phyloP scores from a whole-genome alignment of 1,140 invertebrate genomes.

The Aphis craccivora region DNA sequence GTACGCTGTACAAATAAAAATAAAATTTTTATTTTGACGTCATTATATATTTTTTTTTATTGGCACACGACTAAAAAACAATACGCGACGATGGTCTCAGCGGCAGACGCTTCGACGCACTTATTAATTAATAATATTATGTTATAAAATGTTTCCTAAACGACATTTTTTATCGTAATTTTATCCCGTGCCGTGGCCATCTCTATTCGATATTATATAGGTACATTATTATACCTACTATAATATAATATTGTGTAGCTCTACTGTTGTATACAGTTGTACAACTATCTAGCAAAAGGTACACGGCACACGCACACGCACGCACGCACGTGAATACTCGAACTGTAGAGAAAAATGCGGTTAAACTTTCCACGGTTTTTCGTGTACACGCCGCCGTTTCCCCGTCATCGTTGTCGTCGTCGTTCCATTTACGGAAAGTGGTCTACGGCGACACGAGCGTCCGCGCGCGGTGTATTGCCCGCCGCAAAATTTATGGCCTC shows the following conservation, averaged over 20 bases:
- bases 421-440: slow-evolving; percentile 51
- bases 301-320: not conserved
- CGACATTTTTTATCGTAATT: not conserved
- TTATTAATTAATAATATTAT: not conserved
- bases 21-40: not conserved
- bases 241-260: not conserved
- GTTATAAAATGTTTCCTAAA: not conserved
- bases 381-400: slow-evolving; percentile 24
- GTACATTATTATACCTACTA: not conserved
- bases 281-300: not conserved
- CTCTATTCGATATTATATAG: not conserved
- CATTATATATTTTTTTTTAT: not conserved
- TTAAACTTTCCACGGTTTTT: slow-evolving; percentile 51
- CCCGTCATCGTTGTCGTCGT: slow-evolving; percentile 11
- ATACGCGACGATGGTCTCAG: not conserved
- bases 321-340: not conserved
- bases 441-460: slow-evolving; percentile 2
- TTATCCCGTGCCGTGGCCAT: not conserved
- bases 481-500: slow-evolving; percentile 46
- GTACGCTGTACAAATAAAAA: not conserved
- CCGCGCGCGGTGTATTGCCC: not conserved
- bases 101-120: not conserved
- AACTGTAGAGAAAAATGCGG: slow-evolving; percentile 26
- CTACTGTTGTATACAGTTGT: not conserved
- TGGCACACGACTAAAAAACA: not conserved